Percentiles rank a stretch among this genome's conserved stretches.
Conservation (phyloP, 2,113 vertebrate species). For the Myotis brandtii region DNA sequence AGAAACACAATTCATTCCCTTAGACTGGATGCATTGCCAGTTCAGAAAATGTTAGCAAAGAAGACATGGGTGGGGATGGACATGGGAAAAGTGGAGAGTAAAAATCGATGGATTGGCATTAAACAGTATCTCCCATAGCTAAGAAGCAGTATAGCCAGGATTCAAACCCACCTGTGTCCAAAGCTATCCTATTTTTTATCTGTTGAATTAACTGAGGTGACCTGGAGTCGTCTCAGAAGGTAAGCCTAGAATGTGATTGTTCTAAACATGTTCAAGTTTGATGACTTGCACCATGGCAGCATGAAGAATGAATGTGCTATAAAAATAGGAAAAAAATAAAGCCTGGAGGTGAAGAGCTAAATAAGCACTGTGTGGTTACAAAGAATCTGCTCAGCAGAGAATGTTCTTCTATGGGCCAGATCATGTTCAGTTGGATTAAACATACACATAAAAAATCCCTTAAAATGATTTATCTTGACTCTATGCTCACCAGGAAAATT, state of each 20-base stretch:
- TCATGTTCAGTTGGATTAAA: not conserved
- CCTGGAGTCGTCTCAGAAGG: not conserved
- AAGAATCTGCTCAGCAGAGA: not conserved
- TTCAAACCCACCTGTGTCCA: not conserved
- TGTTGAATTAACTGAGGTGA: not conserved
- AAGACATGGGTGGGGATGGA: not conserved
- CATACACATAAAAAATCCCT: not conserved
- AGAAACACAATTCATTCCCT: not conserved
- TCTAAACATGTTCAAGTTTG: not conserved
- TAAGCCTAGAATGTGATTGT: not conserved
- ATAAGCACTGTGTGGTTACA: not conserved
- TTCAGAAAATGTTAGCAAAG: not conserved
- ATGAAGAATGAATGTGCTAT: not conserved
- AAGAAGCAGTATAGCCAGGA: not conserved
- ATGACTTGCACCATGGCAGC: not conserved
- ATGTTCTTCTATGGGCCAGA: not conserved
- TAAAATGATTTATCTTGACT: not conserved
- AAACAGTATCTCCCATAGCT: not conserved
- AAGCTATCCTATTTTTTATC: not conserved
- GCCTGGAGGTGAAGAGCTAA: not conserved
- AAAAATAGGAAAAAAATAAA: not conserved
- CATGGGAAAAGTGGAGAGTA: not conserved
- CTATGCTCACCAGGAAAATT: conserved; percentile 15
- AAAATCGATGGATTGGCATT: not conserved
- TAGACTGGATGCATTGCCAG: not conserved